phyloP scores from a whole-genome alignment of 2,113 vertebrate species.

The Ascaphus truei region DNA sequence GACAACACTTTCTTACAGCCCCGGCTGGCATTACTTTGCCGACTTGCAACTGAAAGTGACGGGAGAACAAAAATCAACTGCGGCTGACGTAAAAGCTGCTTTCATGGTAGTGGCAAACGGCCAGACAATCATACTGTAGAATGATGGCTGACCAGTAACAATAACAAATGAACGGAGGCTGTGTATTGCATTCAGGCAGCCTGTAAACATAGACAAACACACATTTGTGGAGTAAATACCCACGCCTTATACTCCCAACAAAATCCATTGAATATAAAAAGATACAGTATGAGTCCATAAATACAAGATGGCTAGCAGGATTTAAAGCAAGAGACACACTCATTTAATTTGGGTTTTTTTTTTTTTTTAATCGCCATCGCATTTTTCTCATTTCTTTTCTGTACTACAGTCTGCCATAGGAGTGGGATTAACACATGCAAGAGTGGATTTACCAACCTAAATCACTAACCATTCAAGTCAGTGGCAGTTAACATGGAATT shows the following conservation, averaged over 20 bases:
- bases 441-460: no score
- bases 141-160: conserved; percentile 9
- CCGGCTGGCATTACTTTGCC: conserved; percentile 4
- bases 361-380: no score
- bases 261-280: neutral
- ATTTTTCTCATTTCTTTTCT: no score
- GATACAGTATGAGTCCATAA: no score
- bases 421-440: no score
- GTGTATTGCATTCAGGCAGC: conserved; percentile 10
- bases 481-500: no score
- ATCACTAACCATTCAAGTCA: no score
- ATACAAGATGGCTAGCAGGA: no score
- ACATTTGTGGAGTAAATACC: neutral
- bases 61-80: conserved; percentile 16
- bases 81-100: neutral
- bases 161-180: neutral
- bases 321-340: no score
- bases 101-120: neutral
- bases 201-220: conserved; percentile 5
- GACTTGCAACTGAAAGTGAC: conserved; percentile 3
- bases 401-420: no score
- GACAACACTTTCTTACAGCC: conserved; percentile 3
- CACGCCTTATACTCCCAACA: neutral
- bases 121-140: neutral
- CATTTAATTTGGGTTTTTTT: no score